These are phyloP conservation scores for Microcebus ravelobensis DNA, from an alignment of 2,113 vertebrate genomes.

Conservation along the genomic window DNA sequence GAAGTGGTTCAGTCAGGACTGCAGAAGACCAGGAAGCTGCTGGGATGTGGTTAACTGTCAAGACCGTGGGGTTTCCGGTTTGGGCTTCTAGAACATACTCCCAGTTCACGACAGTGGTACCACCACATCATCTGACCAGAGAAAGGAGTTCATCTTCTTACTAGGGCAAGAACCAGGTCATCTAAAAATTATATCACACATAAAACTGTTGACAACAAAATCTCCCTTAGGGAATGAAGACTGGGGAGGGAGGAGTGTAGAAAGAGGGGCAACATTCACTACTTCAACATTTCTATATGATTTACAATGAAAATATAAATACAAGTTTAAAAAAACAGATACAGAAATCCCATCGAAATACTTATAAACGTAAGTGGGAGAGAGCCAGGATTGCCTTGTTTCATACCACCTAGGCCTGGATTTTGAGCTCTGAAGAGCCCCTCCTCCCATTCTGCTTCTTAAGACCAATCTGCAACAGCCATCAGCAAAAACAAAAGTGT, in stretches of 20 bases:
- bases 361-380: not conserved
- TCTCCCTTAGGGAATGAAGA: not conserved
- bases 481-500: not conserved
- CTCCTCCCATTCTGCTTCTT: not conserved
- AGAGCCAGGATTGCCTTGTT: not conserved
- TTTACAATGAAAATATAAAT: slow-evolving; percentile 2
- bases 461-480: not conserved
- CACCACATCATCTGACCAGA: not conserved
- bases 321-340: not conserved
- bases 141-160: not conserved
- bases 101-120: not conserved
- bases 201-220: not conserved
- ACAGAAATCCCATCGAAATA: not conserved
- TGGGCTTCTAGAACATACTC: not conserved
- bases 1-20: not conserved
- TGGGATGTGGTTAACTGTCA: not conserved
- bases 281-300: too few relatives aligned
- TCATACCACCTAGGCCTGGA: not conserved
- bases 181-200: not conserved
- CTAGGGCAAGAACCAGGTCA: not conserved
- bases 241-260: not conserved
- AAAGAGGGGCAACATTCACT: not conserved
- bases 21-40: not conserved
- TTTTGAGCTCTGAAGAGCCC: not conserved
- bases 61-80: not conserved